phyloP scores from a whole-genome alignment of 2,797 vertebrate genomes.

The Glyptemys insculpta region DNA sequence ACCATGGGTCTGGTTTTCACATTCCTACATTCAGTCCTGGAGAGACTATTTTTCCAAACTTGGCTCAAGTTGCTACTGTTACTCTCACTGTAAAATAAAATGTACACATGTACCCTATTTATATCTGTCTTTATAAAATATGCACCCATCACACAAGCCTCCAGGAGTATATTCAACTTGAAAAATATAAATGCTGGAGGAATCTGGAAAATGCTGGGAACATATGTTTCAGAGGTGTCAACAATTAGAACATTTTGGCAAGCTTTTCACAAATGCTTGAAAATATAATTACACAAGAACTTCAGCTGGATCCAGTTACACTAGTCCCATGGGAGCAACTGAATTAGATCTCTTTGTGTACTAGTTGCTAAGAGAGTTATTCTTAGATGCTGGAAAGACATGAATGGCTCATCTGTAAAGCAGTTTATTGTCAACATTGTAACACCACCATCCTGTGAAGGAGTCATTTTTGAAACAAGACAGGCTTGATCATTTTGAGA shows the following conservation, averaged over 20 bases:
- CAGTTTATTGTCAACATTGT: neutral
- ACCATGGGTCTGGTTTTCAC: neutral
- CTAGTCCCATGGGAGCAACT: slow-evolving; percentile 14
- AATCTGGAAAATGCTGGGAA: neutral
- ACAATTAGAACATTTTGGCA: slow-evolving; percentile 40
- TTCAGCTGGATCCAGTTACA: slow-evolving; percentile 24
- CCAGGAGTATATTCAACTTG: slow-evolving; percentile 13
- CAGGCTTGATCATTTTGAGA: neutral
- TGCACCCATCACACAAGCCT: neutral
- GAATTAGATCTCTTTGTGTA: neutral
- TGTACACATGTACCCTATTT: neutral
- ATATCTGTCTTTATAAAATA: neutral
- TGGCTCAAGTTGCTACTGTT: neutral
- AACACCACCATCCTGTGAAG: neutral
- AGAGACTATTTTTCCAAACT: neutral
- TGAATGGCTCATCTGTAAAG: neutral
- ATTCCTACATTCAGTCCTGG: slow-evolving; percentile 21
- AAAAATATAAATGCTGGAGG: neutral
- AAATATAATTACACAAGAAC: slow-evolving; percentile 61
- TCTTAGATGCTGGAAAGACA: slow-evolving; percentile 23
- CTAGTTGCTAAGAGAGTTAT: slow-evolving; percentile 16
- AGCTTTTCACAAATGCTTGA: slow-evolving; percentile 15
- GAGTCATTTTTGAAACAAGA: neutral
- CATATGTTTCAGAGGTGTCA: slow-evolving; percentile 1
- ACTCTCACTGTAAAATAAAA: slow-evolving; percentile 10